Evolutionary conservation across 1,140 invertebrate species (phyloP).

Genomic region (Cydia splendana): DNA sequence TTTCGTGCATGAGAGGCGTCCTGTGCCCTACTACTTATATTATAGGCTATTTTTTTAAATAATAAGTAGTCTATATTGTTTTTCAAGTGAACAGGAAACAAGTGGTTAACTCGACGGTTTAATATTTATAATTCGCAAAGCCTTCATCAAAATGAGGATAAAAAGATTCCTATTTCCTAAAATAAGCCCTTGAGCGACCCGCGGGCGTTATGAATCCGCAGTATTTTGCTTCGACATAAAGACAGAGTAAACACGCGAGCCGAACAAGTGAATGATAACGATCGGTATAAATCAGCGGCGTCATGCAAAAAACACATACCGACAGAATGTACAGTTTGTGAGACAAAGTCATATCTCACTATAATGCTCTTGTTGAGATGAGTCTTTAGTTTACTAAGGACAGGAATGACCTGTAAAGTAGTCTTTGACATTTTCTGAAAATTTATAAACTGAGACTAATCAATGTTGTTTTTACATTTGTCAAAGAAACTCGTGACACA

Average conservation of each 20-base stretch:
- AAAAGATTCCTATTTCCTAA: slow-evolving; percentile 10
- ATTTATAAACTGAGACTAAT: too few relatives aligned
- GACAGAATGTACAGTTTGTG: neutral
- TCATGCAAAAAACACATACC: slow-evolving; percentile 38
- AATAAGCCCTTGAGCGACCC: slow-evolving; percentile 33
- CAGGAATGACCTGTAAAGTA: too few relatives aligned
- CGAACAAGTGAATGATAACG: slow-evolving; percentile 45
- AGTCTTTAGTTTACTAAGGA: neutral
- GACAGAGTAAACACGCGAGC: slow-evolving; percentile 42
- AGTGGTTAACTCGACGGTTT: neutral
- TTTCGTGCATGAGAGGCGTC: too few relatives aligned
- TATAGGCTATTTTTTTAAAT: too few relatives aligned
- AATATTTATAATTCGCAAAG: neutral
- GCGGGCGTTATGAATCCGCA: slow-evolving; percentile 40
- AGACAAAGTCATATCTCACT: neutral
- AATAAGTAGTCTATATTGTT: too few relatives aligned
- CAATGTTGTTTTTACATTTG: too few relatives aligned
- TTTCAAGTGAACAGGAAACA: neutral
- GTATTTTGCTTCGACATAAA: slow-evolving; percentile 41
- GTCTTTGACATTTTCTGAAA: too few relatives aligned
- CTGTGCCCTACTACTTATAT: too few relatives aligned
- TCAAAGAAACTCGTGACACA: too few relatives aligned
- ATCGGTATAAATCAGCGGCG: slow-evolving; percentile 45
- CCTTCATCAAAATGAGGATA: neutral
- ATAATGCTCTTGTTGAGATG: neutral